Base-by-base conservation (phyloP, 2,888 invertebrate genomes). In the Papilio demoleus region DNA sequence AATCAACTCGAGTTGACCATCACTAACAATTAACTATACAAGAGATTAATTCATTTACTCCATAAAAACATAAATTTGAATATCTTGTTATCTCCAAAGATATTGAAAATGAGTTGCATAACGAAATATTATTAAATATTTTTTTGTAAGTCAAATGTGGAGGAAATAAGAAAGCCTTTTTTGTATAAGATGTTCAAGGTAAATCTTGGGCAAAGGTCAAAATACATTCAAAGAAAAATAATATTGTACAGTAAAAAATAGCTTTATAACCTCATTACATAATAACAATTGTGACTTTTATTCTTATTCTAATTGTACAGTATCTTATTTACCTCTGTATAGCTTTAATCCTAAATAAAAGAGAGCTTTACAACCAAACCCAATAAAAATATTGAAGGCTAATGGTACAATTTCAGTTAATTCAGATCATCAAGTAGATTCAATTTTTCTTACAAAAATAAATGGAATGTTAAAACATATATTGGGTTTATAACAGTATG, bases 381-480 rank as follows among this genome's bases (percentile, higher is more conserved):
- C 17, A 45, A 17, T 19, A 45, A 42, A 6, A 42, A 14, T 2
- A 27, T 27, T 24, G 4, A n/a, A 1, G 2, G n/a, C 8, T 9
- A 56, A 27, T 31, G n/a, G n/a, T 27, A 14, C 27, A 31, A n/a
- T 31, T 31, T 56, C 1, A 27, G 8, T 53, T 53, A 53, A 27
- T 27, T 53, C 53, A 53, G 14, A 53, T 53, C 53, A 17, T 17
- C 3, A n/a, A 27, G n/a, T 4, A 45, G 45, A 27, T 27, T 14
- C 11, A 2, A 2, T 56, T 53, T 53, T 53, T 17, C 31, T 4
- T 17, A 56, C n/a, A 50, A 50, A 24, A 11, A 12, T 5, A 24
- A 24, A 50, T 24, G 50, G 50, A 50, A 50, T 50, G 50, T 50
- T 11, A 47, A 22, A 22, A 19, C 22, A n/a, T n/a, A n/a, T n/a